Base-by-base conservation (phyloP, 2,797 vertebrate genomes). In the Enteromius unitaeniatus region DNA sequence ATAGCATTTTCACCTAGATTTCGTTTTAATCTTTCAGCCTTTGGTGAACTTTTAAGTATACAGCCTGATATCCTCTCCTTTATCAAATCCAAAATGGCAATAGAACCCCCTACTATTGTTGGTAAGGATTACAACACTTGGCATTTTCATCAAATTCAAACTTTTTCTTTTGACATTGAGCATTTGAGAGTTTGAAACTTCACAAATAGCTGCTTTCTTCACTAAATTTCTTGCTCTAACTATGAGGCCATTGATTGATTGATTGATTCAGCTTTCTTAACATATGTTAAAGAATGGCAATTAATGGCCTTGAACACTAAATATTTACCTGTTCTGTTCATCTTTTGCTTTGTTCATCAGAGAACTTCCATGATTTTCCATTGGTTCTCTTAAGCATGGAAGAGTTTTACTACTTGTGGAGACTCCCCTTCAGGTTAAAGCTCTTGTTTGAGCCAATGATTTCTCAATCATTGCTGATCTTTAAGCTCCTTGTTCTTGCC, bases 1-100 rank as follows among this genome's bases (percentile, higher is more conserved):
- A 93, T 95, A 60, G 92, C 94, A 10, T 90, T 88, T 65, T 92
- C 92, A 55, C 64, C 91, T 69, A 89, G 85, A 87, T 93, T 96
- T 60, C 89, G 93, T 87, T 94, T 92, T 81, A 91, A 91, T 85
- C 82, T 95, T 79, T 87, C 93, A 53, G 74, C 92, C 81, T 93
- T 92, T 91, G 93, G 92, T 84, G 93, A 95, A 91, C 91, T 95
- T 89, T 91, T 94, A 83, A 92, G 91, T 53, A 86, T 94, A 88
- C 93, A 94, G 87, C 89, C 92, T n/a, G 90, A 93, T 76, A 89
- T 93, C 81, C 90, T 92, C 75, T 90, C 90, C 74, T 93, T 94
- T 91, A 87, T 95, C 81, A 87, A 92, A 83, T 89, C 90, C 31
- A 88, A 91, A 87, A 90, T 93, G 89, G 88, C 77, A 90, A 89